Base-by-base conservation (phyloP, 2,113 vertebrate species). In the Aspidoscelis tigris region DNA sequence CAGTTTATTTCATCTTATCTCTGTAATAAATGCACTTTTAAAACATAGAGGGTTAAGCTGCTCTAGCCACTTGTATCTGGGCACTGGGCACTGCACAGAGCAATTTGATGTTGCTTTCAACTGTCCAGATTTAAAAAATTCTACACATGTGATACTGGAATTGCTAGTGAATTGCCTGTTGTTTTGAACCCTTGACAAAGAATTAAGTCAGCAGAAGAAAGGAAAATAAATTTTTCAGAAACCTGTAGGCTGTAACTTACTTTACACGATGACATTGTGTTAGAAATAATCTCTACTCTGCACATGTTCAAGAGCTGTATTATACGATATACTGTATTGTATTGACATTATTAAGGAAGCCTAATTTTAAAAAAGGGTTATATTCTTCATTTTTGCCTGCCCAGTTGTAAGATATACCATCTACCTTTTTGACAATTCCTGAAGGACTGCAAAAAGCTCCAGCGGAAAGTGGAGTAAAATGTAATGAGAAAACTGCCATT, bases 391-490 rank as follows among this genome's bases (percentile, higher is more conserved):
- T n/a, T 74, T 84, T 78, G 16, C 44, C 7, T 65, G 33, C 44
- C 69, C 61, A 41, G 21, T 50, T 44, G n/a, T 24, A 10, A 61
- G 44, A 11, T 78, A 33, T 26, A 65, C 33, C 50, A 20, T 50
- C 24, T 16, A 39, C 5, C n/a, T 73, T 50, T 79, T 78, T 41
- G 61, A 44, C 43, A 44, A 50, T 65, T n/a, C 43, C 7, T 79
- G 55, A 64, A 77, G 65, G 47, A 43, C 22, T 70, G 66, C 65
- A 84, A 77, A 70, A 73, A 76, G 68, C 69, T 72, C 20, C 64
- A 65, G 26, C 61, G 70, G 53, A 71, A 44, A 5, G 8, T 81
- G 53, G 69, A 65, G 39, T 65, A 76, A 86, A 86, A 76, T 81
- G 26, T 82, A 78, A 50, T 61, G 12, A 82, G 12, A n/a, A 72